Evolutionary conservation across 2,888 invertebrate species (phyloP), one percentile per base, ranked within the genome.

Genomic region (Lamellibrachia columna): DNA sequence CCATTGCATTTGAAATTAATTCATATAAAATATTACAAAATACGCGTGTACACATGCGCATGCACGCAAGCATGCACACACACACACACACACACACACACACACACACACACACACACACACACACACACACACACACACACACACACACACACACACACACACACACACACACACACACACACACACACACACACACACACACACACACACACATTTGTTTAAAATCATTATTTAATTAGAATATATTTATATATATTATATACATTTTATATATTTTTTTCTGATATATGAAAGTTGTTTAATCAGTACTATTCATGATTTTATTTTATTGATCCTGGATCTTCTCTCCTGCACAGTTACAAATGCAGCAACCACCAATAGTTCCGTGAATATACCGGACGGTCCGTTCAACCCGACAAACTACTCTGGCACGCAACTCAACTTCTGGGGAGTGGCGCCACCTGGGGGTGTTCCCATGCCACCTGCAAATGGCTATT

Each of bases 391-490:
- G 28, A 91, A 91, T 52, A 53, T 95, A 94, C 95, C 96, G 92
- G 97, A 97, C 93, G 96, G 96, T 28, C 95, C 96, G 0, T 95
- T 96, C 93, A 95, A 96, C 93, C 96, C 96, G 7, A 95, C 96
- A 40, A 96, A 96, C 94, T 96, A 96, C 94, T 96, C 96, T 28
- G 96, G 96, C 1, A 96, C 96, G 15, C 96, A 96, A 95, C 95
- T 96, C 92, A 96, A 96, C 94, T 95, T 96, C 60, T 96, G 96
- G 96, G 96, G 96, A 15, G 95, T 95, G 2, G 94, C 95, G 7
- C 95, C 96, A 6, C 92, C 92, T 52, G 91, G 92, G 53, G 91
- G 91, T 91, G 53, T 92, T 92, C 52, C 75, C 60, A 90, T 92
- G 92, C 60, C 52, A 40, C n/a, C 40, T 92, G 53, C n/a, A 55